Evolutionary conservation across 1,140 invertebrate species (phyloP).

Genomic region (Atta cephalotes): DNA sequence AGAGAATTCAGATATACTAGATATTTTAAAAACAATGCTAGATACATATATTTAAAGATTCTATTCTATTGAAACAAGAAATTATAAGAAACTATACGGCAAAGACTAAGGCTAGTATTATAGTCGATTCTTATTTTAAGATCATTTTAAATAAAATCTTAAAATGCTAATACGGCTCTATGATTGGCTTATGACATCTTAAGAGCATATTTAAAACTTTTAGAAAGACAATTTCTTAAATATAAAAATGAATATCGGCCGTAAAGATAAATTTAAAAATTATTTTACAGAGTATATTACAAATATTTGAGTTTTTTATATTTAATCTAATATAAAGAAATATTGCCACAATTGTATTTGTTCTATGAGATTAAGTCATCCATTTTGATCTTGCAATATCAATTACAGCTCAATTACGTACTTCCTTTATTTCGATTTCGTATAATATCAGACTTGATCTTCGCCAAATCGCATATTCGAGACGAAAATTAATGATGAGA

Average conservation of each 20-base stretch:
- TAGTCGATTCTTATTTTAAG: no score
- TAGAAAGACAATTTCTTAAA: no score
- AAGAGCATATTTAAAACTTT: no score
- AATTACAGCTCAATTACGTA: constrained; percentile 29
- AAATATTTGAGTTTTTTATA: background rate
- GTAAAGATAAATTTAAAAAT: background rate
- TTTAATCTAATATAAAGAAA: background rate
- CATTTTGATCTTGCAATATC: background rate
- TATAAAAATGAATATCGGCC: no score
- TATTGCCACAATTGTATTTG: background rate
- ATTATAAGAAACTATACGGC: background rate
- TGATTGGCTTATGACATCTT: no score
- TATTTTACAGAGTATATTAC: background rate
- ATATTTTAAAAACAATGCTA: no score
- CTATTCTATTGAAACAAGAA: background rate
- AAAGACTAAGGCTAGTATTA: no score
- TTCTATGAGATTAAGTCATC: background rate
- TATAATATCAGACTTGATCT: background rate
- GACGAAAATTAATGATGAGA: constrained; percentile 52
- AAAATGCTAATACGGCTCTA: no score
- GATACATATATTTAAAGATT: no score
- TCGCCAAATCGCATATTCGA: constrained; percentile 1
- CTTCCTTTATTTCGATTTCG: constrained; percentile 14
- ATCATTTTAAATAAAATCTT: no score
- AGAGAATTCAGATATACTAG: no score